These are phyloP conservation scores for Nycticebus coucang DNA, from an alignment of 2,113 vertebrate genomes.

Conservation along the genomic window DNA sequence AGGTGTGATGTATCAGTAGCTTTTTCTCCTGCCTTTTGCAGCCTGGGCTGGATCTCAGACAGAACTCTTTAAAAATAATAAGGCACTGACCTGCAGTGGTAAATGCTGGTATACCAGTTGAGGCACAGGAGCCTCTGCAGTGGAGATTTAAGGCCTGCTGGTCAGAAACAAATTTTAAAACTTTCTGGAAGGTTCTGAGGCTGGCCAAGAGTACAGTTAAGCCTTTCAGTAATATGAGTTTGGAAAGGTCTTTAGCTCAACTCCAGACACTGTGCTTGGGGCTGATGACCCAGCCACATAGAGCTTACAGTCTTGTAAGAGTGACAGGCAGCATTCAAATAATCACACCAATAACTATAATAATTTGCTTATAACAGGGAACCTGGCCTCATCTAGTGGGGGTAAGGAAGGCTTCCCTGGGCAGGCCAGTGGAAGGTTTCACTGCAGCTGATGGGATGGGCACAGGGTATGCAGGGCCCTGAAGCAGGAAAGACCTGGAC, in stretches of 20 bases:
- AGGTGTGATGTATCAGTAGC: background rate
- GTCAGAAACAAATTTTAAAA: constrained; percentile 1
- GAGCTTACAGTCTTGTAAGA: background rate
- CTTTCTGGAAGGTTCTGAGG: background rate
- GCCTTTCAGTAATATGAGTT: background rate
- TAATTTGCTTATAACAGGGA: background rate
- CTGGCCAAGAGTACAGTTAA: background rate
- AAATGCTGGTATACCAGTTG: background rate
- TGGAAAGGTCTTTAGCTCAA: background rate
- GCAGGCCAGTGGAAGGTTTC: background rate
- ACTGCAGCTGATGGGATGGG: background rate
- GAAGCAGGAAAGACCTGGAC: background rate
- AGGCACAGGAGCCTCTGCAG: background rate
- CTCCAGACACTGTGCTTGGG: background rate
- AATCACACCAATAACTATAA: too few relatives aligned
- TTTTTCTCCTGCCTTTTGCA: background rate
- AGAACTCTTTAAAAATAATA: background rate
- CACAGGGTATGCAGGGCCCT: background rate
- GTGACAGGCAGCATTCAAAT: background rate
- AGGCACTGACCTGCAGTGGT: background rate
- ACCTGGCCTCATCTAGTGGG: background rate
- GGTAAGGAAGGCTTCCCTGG: background rate
- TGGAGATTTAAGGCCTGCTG: background rate
- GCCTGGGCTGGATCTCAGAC: background rate
- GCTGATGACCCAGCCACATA: background rate